Evolutionary conservation across 64 coral and sea anemone genomes (phyloP), one percentile per base, ranked within the genome.

Genomic region (Stichodactyla mertensii): DNA sequence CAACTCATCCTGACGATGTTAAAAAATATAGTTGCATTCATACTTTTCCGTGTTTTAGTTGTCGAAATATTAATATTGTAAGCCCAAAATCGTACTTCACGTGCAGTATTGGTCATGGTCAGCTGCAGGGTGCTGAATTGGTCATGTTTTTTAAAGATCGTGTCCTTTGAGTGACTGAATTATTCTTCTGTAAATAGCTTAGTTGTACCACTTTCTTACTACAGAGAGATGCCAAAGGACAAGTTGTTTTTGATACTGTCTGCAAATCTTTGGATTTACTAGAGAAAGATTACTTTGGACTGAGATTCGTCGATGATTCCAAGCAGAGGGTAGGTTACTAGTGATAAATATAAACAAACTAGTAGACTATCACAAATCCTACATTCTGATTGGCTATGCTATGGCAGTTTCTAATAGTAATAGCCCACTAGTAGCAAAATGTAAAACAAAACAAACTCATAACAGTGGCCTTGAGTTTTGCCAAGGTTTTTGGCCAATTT

Each of bases 221-320:
- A 20, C 79, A 92, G 90, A 87, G 90, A 71, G 90, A 92, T 15
- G 90, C 86, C 7, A 92, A 92, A 71, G 90, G 90, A 14, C 90
- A 92, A 55, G 57, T 52, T 18, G 90, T 92, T 1, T 92, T 92
- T 12, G 90, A 92, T 82, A 78, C 86, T 4, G 85, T 92, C 16
- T 92, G 69, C 10, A 74, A 87, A 26, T 74, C 69, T 31, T 67
- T 93, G 52, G 92, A 93, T 77, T 83, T 93, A 55, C 60, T 93
- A 57, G 92, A 93, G 77, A 93, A 93, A 57, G 92, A 93, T 93
- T 93, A 93, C 71, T 93, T 93, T 87, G 92, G 92, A 13, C 88
- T 93, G 59, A 88, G 92, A 16, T 93, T 82, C 54, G 92, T 93
- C 16, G 92, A 93, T 51, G 84, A 89, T 58, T 80, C 88, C 11